Conservation (phyloP, 2,888 invertebrate species). For the Drosophila demipolita region DNA sequence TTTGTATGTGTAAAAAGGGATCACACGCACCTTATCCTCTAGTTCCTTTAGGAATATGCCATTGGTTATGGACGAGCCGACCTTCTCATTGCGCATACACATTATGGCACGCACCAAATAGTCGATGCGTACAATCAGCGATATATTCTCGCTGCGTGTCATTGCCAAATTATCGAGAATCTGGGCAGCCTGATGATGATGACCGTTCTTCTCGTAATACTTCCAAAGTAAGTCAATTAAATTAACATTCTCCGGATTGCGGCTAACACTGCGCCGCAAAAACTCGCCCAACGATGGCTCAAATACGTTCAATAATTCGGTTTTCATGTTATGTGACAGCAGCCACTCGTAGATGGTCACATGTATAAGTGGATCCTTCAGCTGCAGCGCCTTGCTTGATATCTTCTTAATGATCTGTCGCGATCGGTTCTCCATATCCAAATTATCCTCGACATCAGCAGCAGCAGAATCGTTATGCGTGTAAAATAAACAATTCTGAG, state of each 20-base stretch:
- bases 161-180: conserved; percentile 94
- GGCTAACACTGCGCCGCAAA: conserved; percentile 84
- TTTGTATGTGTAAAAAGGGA: not conserved
- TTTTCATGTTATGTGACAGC: conserved; percentile 90
- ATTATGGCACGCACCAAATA: conserved; percentile 97
- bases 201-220: conserved; percentile 96
- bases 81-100: conserved; percentile 95
- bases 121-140: conserved; percentile 92
- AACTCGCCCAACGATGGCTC: conserved; percentile 85
- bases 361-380: conserved; percentile 95
- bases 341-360: conserved; percentile 97
- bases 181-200: conserved; percentile 96
- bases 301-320: conserved; percentile 88
- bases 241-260: conserved; percentile 87
- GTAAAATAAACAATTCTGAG: conserved; percentile 55
- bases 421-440: conserved; percentile 64
- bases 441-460: conserved; percentile 10
- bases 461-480: conserved; percentile 2
- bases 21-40: conserved; percentile 90
- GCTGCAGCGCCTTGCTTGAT: conserved; percentile 88
- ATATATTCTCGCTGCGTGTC: conserved; percentile 89
- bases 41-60: conserved; percentile 94
- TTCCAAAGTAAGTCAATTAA: conserved; percentile 96
- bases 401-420: conserved; percentile 87
- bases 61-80: conserved; percentile 89